Evolutionary conservation across 2,888 invertebrate species (phyloP).

Genomic region (Zaprionus obscuricornis): DNA sequence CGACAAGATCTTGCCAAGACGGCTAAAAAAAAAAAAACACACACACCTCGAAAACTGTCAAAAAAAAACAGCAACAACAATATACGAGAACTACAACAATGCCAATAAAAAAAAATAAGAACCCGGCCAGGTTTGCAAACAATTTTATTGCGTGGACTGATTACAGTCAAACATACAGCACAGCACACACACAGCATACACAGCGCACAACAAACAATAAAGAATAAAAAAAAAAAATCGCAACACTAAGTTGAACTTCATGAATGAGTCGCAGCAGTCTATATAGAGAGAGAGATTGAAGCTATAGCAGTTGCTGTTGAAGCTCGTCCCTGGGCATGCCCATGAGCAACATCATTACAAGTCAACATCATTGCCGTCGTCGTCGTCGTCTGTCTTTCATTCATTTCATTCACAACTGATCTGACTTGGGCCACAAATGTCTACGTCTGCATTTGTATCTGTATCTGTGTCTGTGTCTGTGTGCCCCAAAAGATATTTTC

Average conservation of each 20-base stretch:
- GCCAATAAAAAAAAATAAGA: conserved; percentile 61
- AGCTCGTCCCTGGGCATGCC: conserved; percentile 36
- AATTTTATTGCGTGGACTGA: conserved; percentile 80
- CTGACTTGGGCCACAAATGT: conserved; percentile 1
- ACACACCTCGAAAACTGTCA: conserved; percentile 77
- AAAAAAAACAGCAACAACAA: conserved; percentile 50
- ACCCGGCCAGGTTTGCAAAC: conserved; percentile 62
- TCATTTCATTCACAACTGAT: conserved; percentile 52
- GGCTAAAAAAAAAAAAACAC: conserved; percentile 41
- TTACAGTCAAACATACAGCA: conserved; percentile 62
- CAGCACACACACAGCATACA: conserved; percentile 12
- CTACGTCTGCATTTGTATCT: no score
- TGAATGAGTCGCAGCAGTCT: conserved; percentile 62
- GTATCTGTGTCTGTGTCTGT: conserved; percentile 17
- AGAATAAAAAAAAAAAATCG: conserved; percentile 13
- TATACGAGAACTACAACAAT: conserved; percentile 39
- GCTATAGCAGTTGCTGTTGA: no score
- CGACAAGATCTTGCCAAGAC: conserved; percentile 67
- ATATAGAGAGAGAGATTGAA: no score
- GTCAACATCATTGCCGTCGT: conserved; percentile 17
- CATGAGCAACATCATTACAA: conserved; percentile 52
- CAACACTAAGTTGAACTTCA: conserved; percentile 60
- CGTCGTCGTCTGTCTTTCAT: conserved; percentile 49
- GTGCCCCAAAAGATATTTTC: conserved; percentile 27
- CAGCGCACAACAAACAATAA: no score